A percentile compares a stretch with the other conserved stretches of the same genome.
phyloP scores from a whole-genome alignment of 1,140 invertebrate genomes.

The Drosophila tani region DNA sequence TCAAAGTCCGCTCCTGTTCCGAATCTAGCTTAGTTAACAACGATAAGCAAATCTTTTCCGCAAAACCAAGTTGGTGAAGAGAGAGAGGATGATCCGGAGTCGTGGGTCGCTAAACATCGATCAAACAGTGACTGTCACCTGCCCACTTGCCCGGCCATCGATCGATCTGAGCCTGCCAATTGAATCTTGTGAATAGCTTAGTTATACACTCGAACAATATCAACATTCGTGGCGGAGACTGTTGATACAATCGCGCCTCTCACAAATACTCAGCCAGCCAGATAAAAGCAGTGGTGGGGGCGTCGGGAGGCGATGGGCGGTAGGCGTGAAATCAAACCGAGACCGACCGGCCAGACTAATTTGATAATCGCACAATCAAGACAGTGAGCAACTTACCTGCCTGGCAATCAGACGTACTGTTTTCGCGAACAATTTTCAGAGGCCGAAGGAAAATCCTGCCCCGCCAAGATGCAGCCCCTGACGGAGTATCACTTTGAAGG shows the following conservation, averaged over 20 bases:
- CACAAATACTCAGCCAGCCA: slow-evolving; percentile 24
- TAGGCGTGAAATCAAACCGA: slow-evolving; percentile 24
- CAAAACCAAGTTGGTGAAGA: slow-evolving; percentile 1
- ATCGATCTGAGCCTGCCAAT: slow-evolving; percentile 41
- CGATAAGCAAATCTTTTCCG: slow-evolving; percentile 30
- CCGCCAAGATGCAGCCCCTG: slow-evolving; percentile 64
- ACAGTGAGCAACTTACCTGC: slow-evolving; percentile 50
- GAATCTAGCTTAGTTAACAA: not conserved
- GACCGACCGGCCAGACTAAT: slow-evolving; percentile 39
- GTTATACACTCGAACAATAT: slow-evolving; percentile 59
- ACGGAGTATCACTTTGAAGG: slow-evolving; percentile 81
- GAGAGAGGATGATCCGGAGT: slow-evolving; percentile 20
- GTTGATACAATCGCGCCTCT: slow-evolving; percentile 62
- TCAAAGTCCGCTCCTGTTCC: slow-evolving; percentile 14
- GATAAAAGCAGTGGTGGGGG: slow-evolving; percentile 50
- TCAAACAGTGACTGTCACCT: slow-evolving; percentile 49
- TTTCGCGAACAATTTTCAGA: slow-evolving; percentile 20
- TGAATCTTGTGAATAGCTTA: slow-evolving; percentile 65
- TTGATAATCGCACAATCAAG: slow-evolving; percentile 74
- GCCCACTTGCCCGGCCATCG: slow-evolving; percentile 42
- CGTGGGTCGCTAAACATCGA: slow-evolving; percentile 40
- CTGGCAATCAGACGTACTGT: slow-evolving; percentile 32
- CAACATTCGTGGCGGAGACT: slow-evolving; percentile 37
- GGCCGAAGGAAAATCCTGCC: not conserved
- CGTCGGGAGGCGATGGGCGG: slow-evolving; percentile 2